Evolutionary conservation across 2,888 invertebrate genomes (phyloP), one percentile per base, ranked within the genome.

Genomic region (Xanthia togata): DNA sequence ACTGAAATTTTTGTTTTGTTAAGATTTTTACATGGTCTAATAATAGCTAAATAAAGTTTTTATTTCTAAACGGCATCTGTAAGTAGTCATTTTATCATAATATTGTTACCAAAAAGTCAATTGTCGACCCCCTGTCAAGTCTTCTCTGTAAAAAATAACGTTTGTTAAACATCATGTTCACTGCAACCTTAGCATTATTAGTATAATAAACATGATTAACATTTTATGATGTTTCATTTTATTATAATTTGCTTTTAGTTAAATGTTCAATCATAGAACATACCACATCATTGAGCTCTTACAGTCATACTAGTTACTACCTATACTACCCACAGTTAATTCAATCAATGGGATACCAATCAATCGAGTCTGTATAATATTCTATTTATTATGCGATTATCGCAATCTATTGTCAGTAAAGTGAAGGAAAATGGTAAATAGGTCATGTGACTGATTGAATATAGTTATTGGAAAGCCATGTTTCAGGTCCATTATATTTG

Each of bases 191-290:
- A 95, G 94, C 89, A 93, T 95, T 94, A 95, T 92, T 93, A 91
- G 92, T 95, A 93, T 93, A 95, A 93, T 95, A 96, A 95, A 96
- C 92, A 94, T 93, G 91, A 94, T 93, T 95, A 95, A 95, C 93
- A 93, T 91, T 91, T 90, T 78, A 74, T 78, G 70, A 69, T 81
- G 81, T 91, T 90, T 91, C 82, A 90, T 90, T 91, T 88, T 23
- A 76, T 53, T 67, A 35, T 60, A 23, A 50, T 65, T 78, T 62
- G 35, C 9, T 6, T 67, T 73, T 65, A 38, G 9, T 23, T 63
- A 26, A 53, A 62, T 31, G 9, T n/a, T 3, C n/a, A 63, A 57
- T 53, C 8, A 44, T 17, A 20, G 9, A 12, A 14, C 9, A 41
- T 41, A 60, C 8, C 5, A 50, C n/a, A 50, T 26, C 20, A n/a